Conservation (phyloP, 92 coral and sea anemone genomes). For the Ricordea florida region DNA sequence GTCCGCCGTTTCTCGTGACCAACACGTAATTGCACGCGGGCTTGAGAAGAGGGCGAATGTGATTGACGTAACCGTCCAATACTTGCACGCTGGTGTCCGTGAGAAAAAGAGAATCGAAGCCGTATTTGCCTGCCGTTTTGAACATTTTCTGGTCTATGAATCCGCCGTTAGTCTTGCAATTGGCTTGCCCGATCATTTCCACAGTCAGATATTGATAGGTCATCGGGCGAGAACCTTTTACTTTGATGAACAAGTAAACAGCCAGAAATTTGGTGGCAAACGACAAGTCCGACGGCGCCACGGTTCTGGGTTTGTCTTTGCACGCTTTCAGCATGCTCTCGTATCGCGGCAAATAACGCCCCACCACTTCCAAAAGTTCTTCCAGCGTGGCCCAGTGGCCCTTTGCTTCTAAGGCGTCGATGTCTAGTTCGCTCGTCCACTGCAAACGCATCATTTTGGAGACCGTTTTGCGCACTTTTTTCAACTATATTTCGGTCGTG, state of each 20-base stretch:
- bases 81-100: constrained; percentile 57
- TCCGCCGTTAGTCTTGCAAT: constrained; percentile 8
- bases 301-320: constrained; percentile 1
- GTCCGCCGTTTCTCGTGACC: constrained; percentile 46
- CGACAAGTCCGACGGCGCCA: constrained; percentile 19
- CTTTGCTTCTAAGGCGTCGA: too few relatives aligned
- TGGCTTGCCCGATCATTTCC: constrained; percentile 21
- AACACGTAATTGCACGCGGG: constrained; percentile 49
- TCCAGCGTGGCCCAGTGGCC: too few relatives aligned
- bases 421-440: too few relatives aligned
- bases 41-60: constrained; percentile 32
- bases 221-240: too few relatives aligned
- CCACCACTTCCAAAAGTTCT: too few relatives aligned
- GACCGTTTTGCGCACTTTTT: too few relatives aligned
- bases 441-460: too few relatives aligned
- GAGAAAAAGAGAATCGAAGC: constrained; percentile 35
- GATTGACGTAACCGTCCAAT: constrained; percentile 9
- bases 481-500: too few relatives aligned
- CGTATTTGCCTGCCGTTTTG: constrained; percentile 53
- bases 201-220: constrained; percentile 10
- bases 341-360: too few relatives aligned
- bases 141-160: constrained; percentile 20
- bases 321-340: too few relatives aligned
- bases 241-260: constrained; percentile 33
- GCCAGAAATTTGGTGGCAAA: constrained; percentile 29